Evolutionary conservation across 2,888 invertebrate genomes (phyloP).

Genomic region (Mimumesa dahlbomi): DNA sequence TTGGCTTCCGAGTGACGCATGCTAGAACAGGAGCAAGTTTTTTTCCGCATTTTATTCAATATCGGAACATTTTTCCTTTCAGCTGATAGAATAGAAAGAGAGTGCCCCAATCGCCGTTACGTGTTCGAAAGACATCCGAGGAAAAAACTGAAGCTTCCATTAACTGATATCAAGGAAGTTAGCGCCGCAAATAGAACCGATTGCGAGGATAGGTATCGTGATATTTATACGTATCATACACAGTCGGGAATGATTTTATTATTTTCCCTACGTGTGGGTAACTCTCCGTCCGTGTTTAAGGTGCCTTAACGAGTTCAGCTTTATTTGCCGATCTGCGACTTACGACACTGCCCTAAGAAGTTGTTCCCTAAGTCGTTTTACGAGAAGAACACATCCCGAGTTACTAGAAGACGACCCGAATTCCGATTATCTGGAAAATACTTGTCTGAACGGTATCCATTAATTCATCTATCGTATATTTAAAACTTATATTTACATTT

Average conservation of each 20-base stretch:
- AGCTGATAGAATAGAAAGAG: conserved; percentile 93
- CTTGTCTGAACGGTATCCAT: conserved; percentile 94
- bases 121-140: conserved; percentile 93
- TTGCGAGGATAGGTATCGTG: conserved; percentile 88
- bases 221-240: background rate
- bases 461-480: no score
- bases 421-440: conserved; percentile 94
- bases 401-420: conserved; percentile 92
- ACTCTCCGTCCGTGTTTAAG: conserved; percentile 66
- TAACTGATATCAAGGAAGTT: conserved; percentile 92
- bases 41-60: no score
- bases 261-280: background rate
- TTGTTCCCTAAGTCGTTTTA: conserved; percentile 91
- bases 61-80: background rate
- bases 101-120: conserved; percentile 93
- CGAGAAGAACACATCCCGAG: conserved; percentile 92
- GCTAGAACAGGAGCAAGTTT: no score
- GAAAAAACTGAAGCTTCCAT: conserved; percentile 90
- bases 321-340: conserved; percentile 93
- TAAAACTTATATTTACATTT: no score
- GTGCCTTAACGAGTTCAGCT: conserved; percentile 93
- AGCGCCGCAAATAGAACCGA: conserved; percentile 92
- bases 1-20: no score
- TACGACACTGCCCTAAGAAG: conserved; percentile 89
- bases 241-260: no score